Evolutionary conservation across 2,888 invertebrate species (phyloP), one percentile per base, ranked within the genome.

Genomic region (Tenthredo livida): DNA sequence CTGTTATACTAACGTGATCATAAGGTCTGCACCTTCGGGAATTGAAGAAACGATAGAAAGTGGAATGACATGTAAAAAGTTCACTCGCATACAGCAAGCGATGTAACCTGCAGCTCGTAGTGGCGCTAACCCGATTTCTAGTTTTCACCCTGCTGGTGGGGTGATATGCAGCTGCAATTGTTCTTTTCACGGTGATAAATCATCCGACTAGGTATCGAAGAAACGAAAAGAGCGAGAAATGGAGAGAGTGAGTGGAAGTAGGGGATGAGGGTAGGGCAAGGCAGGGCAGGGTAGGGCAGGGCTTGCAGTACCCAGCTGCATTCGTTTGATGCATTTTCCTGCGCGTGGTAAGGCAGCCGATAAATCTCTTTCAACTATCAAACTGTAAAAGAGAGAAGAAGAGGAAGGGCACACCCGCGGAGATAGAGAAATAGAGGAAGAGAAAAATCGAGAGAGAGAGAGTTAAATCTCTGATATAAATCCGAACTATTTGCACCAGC

Each of bases 341-440:
- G n/a, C 47, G 33, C 77, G 72, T 29, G 29, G 29, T 54, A 17
- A 37, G 54, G 50, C 9, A 54, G 77, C 50, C 54, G 77, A 77
- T 77, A 77, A 77, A 77, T 77, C 54, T 77, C 77, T 77, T 54
- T 77, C 77, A 77, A 77, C 77, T 77, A 77, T 77, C 54, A 33
- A 77, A 77, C 77, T 77, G 77, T 50, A 50, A 84, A 86, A 75
- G 58, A 58, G 58, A 72, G 77, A 61, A 84, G 77, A 85, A 82
- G 84, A 47, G 7, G 80, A 40, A 43, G 9, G 47, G n/a, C n/a
- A 85, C 47, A 84, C 25, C 33, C 77, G 65, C 77, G 65, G 58
- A 15, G 75, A 40, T n/a, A 2, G 54, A 77, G 40, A 61, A 21
- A 47, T 61, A 61, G 37, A 43, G n/a, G 61, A 54, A 47, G 17